Evolutionary conservation across 2,888 invertebrate species (phyloP).

Genomic region (Dynastes tityus): DNA sequence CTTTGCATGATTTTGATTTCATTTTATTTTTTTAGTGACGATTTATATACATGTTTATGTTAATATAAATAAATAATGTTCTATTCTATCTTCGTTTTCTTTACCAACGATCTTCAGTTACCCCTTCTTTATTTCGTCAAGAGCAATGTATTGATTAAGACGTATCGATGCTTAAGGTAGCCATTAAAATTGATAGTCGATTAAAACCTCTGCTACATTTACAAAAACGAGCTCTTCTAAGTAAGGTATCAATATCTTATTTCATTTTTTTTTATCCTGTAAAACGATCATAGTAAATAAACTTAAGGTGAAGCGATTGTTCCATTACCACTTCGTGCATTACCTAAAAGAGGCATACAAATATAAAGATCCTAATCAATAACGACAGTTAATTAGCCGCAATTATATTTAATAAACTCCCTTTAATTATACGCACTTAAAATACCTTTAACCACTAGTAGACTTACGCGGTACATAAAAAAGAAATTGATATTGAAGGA

Average conservation of each 20-base stretch:
- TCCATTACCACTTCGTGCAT: neutral
- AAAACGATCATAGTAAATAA: neutral
- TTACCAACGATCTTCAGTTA: no score
- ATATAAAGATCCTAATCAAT: conserved; percentile 20
- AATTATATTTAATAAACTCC: conserved; percentile 39
- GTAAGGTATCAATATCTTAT: conserved; percentile 9
- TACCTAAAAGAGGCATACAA: neutral
- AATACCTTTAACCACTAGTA: neutral
- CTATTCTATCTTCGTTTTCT: no score
- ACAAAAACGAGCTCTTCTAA: neutral
- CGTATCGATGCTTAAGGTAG: no score
- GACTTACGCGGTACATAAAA: neutral
- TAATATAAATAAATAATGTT: no score
- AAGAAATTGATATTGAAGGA: conserved; percentile 21
- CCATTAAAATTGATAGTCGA: neutral
- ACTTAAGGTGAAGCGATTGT: neutral
- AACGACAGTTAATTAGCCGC: conserved; percentile 13
- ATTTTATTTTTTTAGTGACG: no score
- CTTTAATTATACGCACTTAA: conserved; percentile 34
- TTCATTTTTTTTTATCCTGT: neutral
- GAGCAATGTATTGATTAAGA: no score
- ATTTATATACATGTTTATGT: no score
- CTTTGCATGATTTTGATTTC: no score
- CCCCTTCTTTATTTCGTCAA: no score
- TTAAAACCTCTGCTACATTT: neutral